phyloP scores from a whole-genome alignment of 2,888 invertebrate genomes.

The Netelia inedita region DNA sequence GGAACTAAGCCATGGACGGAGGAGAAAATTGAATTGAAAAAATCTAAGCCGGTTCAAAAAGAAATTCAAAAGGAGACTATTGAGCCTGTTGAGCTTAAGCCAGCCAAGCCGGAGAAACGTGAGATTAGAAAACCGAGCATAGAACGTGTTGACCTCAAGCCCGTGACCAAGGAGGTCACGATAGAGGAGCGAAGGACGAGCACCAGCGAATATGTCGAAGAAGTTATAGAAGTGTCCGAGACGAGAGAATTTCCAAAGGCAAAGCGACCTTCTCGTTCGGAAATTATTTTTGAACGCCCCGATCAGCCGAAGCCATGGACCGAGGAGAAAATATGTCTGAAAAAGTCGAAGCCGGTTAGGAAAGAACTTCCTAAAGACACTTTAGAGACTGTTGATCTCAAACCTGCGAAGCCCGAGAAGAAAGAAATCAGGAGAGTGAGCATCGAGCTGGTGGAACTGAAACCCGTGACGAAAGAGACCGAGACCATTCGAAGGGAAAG shows the following conservation, averaged over 20 bases:
- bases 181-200: slow-evolving; percentile 70
- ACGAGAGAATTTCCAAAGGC: slow-evolving; percentile 53
- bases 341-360: slow-evolving; percentile 77
- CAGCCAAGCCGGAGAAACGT: slow-evolving; percentile 86
- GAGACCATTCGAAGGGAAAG: slow-evolving; percentile 53
- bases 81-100: slow-evolving; percentile 86
- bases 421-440: slow-evolving; percentile 74
- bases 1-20: slow-evolving; percentile 81
- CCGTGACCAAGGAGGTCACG: slow-evolving; percentile 70
- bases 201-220: slow-evolving; percentile 69
- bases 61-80: slow-evolving; percentile 82
- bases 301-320: slow-evolving; percentile 80
- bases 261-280: slow-evolving; percentile 63
- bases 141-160: slow-evolving; percentile 75
- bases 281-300: slow-evolving; percentile 61
- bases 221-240: slow-evolving; percentile 65
- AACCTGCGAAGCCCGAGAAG: slow-evolving; percentile 86
- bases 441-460: slow-evolving; percentile 74
- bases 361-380: slow-evolving; percentile 77
- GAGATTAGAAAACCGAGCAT: slow-evolving; percentile 76
- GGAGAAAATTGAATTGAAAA: slow-evolving; percentile 80
- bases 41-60: slow-evolving; percentile 75
- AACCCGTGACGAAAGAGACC: slow-evolving; percentile 71
- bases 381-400: slow-evolving; percentile 82
- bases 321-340: slow-evolving; percentile 81